phyloP scores from a whole-genome alignment of 1,140 invertebrate genomes.

The Meloidogyne chitwoodi region DNA sequence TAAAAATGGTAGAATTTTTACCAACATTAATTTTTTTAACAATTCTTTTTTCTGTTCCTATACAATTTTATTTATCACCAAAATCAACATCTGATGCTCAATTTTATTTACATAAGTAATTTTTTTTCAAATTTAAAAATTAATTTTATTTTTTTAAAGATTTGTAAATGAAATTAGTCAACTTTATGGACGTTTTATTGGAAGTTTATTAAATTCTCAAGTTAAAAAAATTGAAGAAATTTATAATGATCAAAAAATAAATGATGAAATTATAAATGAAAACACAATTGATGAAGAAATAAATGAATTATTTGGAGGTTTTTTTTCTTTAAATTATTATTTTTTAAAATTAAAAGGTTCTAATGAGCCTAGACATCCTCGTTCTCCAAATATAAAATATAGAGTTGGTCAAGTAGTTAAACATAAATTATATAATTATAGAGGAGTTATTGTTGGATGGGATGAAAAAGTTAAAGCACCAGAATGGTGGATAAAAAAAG shows the following conservation, averaged over 20 bases:
- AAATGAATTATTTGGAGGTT: conserved; percentile 24
- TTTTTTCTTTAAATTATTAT: neutral
- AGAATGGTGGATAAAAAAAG: conserved; percentile 52
- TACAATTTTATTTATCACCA: conserved; percentile 33
- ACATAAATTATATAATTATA: conserved; percentile 63
- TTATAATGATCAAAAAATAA: neutral
- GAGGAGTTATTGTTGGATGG: conserved; percentile 66
- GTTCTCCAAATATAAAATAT: conserved; percentile 62
- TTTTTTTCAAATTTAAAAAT: conserved; percentile 13
- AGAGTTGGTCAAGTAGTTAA: conserved; percentile 65
- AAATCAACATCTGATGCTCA: conserved; percentile 31
- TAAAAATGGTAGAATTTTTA: conserved; percentile 28
- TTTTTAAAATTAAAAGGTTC: conserved; percentile 22
- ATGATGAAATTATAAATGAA: conserved; percentile 23
- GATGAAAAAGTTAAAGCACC: conserved; percentile 62
- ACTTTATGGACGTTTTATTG: conserved; percentile 13
- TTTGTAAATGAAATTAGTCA: conserved; percentile 24
- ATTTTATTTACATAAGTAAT: conserved; percentile 28
- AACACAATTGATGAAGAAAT: neutral
- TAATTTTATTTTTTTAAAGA: conserved; percentile 11
- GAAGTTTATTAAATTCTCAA: neutral
- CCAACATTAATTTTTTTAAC: conserved; percentile 28
- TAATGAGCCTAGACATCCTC: conserved; percentile 32
- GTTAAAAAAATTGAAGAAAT: neutral
- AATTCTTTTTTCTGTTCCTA: conserved; percentile 33